Conservation (phyloP, 2,113 vertebrate species). For the Menidia beryllina region DNA sequence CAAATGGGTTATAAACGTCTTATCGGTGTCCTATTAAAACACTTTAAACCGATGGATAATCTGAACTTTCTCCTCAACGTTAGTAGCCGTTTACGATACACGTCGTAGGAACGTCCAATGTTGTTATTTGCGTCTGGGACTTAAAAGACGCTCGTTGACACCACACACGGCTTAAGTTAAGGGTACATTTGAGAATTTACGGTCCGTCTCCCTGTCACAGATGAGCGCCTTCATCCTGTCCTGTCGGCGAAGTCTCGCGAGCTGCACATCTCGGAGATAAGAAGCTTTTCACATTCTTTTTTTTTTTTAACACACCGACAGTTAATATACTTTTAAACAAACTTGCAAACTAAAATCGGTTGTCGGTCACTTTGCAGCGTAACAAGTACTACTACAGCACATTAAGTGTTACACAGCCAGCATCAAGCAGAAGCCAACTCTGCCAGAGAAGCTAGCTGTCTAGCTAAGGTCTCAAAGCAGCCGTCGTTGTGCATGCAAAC, state of each 20-base stretch:
- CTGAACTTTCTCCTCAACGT: too few relatives aligned
- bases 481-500: slow-evolving; percentile 7
- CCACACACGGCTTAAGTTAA: background rate
- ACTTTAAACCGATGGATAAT: too few relatives aligned
- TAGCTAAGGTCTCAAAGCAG: slow-evolving; percentile 43
- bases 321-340: background rate
- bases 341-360: too few relatives aligned
- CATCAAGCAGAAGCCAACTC: background rate
- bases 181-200: background rate
- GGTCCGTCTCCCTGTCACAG: too few relatives aligned
- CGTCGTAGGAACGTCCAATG: too few relatives aligned
- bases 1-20: too few relatives aligned
- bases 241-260: slow-evolving; percentile 1
- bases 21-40: too few relatives aligned
- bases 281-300: background rate
- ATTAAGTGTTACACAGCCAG: background rate
- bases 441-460: slow-evolving; percentile 24
- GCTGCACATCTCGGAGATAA: background rate
- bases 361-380: background rate
- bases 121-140: too few relatives aligned
- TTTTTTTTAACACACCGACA: background rate
- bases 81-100: too few relatives aligned
- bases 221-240: background rate
- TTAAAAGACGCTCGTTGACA: background rate
- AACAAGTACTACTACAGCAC: background rate